Base-by-base conservation (phyloP, 2,797 vertebrate species). In the Mormyrus proboscirostris region DNA sequence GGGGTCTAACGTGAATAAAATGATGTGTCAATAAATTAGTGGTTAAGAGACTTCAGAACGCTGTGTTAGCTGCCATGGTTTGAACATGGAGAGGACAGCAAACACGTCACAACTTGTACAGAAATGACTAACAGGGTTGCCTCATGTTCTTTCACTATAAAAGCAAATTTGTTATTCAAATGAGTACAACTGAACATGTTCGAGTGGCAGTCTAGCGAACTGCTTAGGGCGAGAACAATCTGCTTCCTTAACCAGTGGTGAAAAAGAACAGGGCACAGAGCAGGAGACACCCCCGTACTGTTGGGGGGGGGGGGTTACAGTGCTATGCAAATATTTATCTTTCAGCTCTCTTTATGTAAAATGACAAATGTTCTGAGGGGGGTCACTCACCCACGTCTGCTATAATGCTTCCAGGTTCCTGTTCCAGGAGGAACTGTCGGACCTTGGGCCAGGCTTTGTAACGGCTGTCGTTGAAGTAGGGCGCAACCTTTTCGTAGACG, bases 381-480 rank as follows among this genome's bases (percentile, higher is more conserved):
- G 3, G 49, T 84, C 50, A 93, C 95, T 14, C 88, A 95, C 95
- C 95, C 0, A 96, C 92, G 90, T 96, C 95, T 50, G 95, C 96
- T 9, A 97, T 92, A 41, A 97, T 94, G 92, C 96, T 97, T 83
- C 96, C 96, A 0, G 94, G 93, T 91, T 95, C 92, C 91, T 96
- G 95, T 87, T 96, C 95, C 92, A 96, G 94, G 89, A 97, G 95
- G 91, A 97, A 97, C 93, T 96, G 95, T 2, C 93, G 95, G 10
- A 96, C 96, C 92, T 96, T 96, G 1, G 96, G 95, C 96, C 96
- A 96, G 89, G 96, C 95, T 92, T 96, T 96, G 90, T 96, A 97
- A 88, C 93, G 93, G 91, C 93, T 91, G 91, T 96, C 95, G 8
- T 94, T 97, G 93, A 97, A 97, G 91, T 95, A 95, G 29, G 97